Base-by-base conservation (phyloP, 2,888 invertebrate genomes). In the Ellobium chinense region DNA sequence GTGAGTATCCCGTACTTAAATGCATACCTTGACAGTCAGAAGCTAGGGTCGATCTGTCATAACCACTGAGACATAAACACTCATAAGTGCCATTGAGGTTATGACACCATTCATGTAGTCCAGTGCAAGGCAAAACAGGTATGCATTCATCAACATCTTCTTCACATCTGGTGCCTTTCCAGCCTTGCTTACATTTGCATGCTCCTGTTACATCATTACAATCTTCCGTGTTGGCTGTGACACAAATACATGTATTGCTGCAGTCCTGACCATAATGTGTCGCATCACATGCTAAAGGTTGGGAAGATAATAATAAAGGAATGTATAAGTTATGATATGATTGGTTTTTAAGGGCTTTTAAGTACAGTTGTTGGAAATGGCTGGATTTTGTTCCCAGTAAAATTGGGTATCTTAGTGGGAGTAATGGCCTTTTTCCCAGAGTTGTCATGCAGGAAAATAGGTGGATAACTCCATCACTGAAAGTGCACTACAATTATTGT, bases 181-280 rank as follows among this genome's bases (percentile, higher is more conserved):
- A 83, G 21, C 82, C 82, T 9, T 9, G 1, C 2, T 68, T 75
- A 75, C 85, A 85, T 4, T 36, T 62, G 69, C 85, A 85, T 7
- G 21, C 31, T 12, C 84, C 84, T 14, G 58, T 54, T 2, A 56
- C 29, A 56, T 68, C 78, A 68, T 82, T 70, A 36, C 84, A 84
- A 14, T 37, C 58, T 5, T 37, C 27, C 24, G 81, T 75, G 65
- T 82, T 70, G 63, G 60, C 36, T 3, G 37, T 24, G 29, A 56
- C 37, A 65, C 82, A 84, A 5, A 24, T 34, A 72, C 82, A 82
- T 1, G 12, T 66, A 0, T 3, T 2, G 4, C 18, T 4, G 63
- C 82, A 82, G 24, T 56, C 54, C 2, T 63, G 18, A 3, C 84
- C 84, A 66, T 24, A 80, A 14, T 36, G 34, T 12, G 78, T 70